Evolutionary conservation across 2,797 vertebrate species (phyloP).

Genomic region (Meda fulgida): DNA sequence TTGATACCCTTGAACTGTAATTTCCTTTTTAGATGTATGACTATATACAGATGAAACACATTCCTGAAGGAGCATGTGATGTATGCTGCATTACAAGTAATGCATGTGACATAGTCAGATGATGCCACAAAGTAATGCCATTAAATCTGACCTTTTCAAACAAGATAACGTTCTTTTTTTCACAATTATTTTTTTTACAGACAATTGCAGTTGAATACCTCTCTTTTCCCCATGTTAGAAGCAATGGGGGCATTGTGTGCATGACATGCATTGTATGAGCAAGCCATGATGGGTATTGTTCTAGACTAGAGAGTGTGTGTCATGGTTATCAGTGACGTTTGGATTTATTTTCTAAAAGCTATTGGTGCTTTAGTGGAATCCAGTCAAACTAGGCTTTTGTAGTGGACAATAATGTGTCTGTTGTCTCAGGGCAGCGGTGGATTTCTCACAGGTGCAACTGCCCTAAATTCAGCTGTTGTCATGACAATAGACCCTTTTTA

Average conservation of each 20-base stretch:
- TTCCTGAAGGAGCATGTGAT: not conserved
- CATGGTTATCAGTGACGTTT: not conserved
- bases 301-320: not conserved
- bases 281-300: conserved; percentile 5
- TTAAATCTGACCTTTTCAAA: conserved; percentile 22
- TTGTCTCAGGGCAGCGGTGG: not conserved
- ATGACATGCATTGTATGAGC: conserved; percentile 6
- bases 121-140: not conserved
- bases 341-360: not conserved
- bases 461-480: conserved; percentile 21
- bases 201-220: not conserved
- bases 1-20: conserved; percentile 42
- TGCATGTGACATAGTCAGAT: not conserved
- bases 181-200: not conserved
- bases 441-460: not conserved
- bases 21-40: conserved; percentile 46
- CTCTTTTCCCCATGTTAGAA: not conserved
- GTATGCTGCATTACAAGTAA: not conserved
- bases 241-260: not conserved
- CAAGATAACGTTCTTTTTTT: not conserved
- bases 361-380: not conserved
- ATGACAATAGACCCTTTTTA: not conserved
- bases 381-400: not conserved
- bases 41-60: conserved; percentile 25
- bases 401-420: not conserved